Evolutionary conservation across 2,797 vertebrate genomes (phyloP).

Genomic region (Rhinatrema bivittatum): DNA sequence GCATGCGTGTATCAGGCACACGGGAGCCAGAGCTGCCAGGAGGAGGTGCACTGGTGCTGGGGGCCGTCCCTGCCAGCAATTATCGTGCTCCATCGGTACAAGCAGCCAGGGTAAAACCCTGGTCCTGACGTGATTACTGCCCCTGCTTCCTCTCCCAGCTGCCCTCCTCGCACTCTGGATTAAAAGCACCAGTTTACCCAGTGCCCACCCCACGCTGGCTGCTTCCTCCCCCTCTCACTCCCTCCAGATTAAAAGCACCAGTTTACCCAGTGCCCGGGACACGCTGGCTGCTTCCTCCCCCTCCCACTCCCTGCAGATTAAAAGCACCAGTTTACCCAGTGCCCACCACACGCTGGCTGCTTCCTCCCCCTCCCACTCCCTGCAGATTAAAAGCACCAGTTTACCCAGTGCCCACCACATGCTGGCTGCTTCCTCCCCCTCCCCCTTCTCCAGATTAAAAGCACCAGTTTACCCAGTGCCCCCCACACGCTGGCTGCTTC

Average conservation of each 20-base stretch:
- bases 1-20: no score
- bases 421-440: no score
- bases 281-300: background rate
- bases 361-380: no score
- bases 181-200: background rate
- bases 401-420: no score
- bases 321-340: no score
- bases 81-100: no score
- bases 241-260: background rate
- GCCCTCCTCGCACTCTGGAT: background rate
- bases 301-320: background rate
- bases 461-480: accelerated
- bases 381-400: no score
- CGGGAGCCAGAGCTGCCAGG: no score
- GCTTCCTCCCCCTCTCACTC: background rate
- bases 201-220: no score
- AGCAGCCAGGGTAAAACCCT: no score
- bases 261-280: background rate
- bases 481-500: background rate
- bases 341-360: no score
- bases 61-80: no score
- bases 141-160: background rate
- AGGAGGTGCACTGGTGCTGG: conserved; percentile 23
- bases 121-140: background rate
- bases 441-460: accelerated